Conservation (phyloP, 2,113 vertebrate species). For the Grammomys dolichurus region DNA sequence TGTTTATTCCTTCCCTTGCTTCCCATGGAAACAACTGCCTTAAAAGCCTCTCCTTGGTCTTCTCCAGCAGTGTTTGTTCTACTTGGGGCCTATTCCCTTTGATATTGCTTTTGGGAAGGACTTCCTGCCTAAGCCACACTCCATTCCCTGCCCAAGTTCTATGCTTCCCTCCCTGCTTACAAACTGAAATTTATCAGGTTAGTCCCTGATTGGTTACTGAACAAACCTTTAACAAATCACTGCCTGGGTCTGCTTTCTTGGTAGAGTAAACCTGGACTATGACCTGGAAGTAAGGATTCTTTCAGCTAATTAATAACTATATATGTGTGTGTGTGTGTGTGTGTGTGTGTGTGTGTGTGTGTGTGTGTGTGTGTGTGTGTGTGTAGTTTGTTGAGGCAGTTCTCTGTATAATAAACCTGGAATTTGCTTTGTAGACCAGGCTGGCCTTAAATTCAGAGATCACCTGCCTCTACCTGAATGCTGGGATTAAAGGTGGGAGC, state of each 20-base stretch:
- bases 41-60: background rate
- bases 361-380: no score
- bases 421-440: background rate
- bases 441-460: background rate
- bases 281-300: background rate
- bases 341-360: no score
- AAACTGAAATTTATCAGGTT: background rate
- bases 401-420: background rate
- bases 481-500: background rate
- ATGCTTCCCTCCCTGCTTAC: background rate
- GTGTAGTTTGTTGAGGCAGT: background rate
- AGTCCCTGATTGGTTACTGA: background rate
- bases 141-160: background rate
- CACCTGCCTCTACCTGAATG: background rate
- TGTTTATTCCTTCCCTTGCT: background rate
- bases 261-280: background rate
- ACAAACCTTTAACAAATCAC: background rate
- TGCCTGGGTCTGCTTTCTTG: slow-evolving; percentile 11
- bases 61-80: background rate
- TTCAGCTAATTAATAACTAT: background rate
- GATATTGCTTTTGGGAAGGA: slow-evolving; percentile 11
- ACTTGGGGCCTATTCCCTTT: background rate
- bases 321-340: no score
- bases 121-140: background rate
- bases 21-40: background rate